Percentiles rank a stretch among this genome's conserved stretches.
Conservation (phyloP, 2,113 vertebrate genomes). For the Charadrius vociferus region DNA sequence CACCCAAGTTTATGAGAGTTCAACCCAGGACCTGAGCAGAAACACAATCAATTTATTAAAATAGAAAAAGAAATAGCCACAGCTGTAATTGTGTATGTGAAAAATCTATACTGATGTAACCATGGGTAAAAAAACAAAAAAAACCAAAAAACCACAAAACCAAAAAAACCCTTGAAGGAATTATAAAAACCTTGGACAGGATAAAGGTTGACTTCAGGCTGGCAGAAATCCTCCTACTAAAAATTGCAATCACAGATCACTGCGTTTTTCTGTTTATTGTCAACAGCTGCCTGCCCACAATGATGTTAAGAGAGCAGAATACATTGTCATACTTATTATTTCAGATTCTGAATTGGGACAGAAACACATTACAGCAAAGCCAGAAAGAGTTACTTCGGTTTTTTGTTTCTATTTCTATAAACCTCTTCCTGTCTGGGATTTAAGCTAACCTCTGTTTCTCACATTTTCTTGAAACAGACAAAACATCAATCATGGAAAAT, state of each 20-base stretch:
- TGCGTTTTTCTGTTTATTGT: background rate
- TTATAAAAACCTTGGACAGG: background rate
- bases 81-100: background rate
- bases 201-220: background rate
- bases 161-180: background rate
- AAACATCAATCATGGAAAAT: background rate
- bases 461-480: background rate
- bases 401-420: background rate
- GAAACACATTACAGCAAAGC: background rate
- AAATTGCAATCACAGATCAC: background rate
- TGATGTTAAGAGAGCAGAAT: background rate
- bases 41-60: background rate
- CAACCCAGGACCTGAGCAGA: background rate
- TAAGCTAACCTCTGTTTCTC: background rate
- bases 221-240: background rate
- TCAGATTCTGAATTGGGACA: background rate
- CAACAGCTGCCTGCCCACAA: background rate
- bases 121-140: background rate
- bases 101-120: background rate
- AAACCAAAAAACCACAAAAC: background rate
- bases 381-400: background rate
- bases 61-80: background rate
- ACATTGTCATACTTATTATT: background rate
- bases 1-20: background rate
- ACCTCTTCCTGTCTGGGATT: background rate